Evolutionary conservation across 2,113 vertebrate genomes (phyloP).

Genomic region (Psilopsiagon aurifrons): DNA sequence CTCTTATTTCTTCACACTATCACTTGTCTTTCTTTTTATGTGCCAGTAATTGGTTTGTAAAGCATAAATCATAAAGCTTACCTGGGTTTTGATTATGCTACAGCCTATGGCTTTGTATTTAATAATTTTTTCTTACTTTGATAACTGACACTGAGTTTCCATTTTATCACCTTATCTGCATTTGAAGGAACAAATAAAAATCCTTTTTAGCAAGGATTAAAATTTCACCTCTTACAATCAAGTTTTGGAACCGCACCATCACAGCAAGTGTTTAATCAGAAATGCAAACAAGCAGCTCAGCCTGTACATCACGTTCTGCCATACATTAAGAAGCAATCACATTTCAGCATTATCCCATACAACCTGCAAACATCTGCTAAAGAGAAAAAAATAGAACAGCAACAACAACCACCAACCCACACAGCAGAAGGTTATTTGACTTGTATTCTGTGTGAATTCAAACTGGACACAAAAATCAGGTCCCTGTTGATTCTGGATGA

Average conservation of each 20-base stretch:
- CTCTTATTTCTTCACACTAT: slow-evolving; percentile 17
- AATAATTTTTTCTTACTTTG: neutral
- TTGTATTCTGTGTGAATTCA: neutral
- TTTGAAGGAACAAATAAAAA: slow-evolving; percentile 40
- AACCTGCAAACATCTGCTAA: neutral
- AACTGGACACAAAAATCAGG: neutral
- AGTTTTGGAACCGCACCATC: neutral
- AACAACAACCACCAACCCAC: neutral
- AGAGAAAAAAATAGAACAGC: neutral
- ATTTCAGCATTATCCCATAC: neutral
- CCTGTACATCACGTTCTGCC: neutral
- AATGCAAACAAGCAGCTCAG: neutral
- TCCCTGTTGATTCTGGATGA: neutral
- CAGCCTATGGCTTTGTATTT: neutral
- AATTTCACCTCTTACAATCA: neutral
- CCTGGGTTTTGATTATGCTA: neutral
- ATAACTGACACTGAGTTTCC: neutral
- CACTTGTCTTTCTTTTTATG: neutral
- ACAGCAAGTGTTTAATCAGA: neutral
- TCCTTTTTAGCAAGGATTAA: neutral
- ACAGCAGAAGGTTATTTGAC: neutral
- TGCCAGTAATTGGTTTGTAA: slow-evolving; percentile 12
- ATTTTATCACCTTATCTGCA: slow-evolving; percentile 37
- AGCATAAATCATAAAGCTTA: neutral
- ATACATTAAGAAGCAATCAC: neutral